Base-by-base conservation (phyloP, 2,797 vertebrate genomes). In the Hippocampus kuda region DNA sequence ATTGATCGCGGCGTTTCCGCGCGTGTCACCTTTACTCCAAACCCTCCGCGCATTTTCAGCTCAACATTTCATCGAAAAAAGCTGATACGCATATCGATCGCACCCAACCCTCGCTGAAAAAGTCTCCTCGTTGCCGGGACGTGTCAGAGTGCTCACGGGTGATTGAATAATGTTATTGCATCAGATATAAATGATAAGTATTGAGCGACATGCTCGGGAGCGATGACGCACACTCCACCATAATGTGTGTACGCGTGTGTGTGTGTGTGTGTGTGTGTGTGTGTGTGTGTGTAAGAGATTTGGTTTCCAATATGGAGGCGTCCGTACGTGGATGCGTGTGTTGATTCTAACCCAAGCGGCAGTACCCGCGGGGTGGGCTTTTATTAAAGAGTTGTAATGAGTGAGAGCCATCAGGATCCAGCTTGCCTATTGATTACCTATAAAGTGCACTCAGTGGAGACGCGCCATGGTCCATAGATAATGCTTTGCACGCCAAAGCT, bases 321-420 rank as follows among this genome's bases (percentile, higher is more conserved):
- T 20, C 56, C 30, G 24, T 26, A 38, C 11, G 42, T 65, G 54
- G 38, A n/a, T 51, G 30, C 65, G 69, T 72, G 79, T 73, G 77
- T 78, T 77, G 79, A 71, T 76, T 68, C 78, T 73, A 63, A 73
- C 67, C 72, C 78, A 70, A 77, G 75, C 77, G 79, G 76, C 76
- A 81, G 72, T 85, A 79, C 83, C 85, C 69, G 78, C 83, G 80
- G 87, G 85, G 78, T 86, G 81, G 83, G 80, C 83, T 88, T 87
- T 89, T 90, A 89, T 89, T 89, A 89, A 90, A 89, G 88, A 85
- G 83, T 84, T 84, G 83, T 89, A 90, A 90, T 89, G 88, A 89
- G 86, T 86, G 85, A 82, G 86, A 83, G 80, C 81, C 86, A 88
- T 88, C 86, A 85, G 77, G 81, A 87, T 83, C 81, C 85, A 80